A percentile compares a stretch with the other conserved stretches of the same genome.
Evolutionary conservation across 2,888 invertebrate species (phyloP).

Genomic region (Lottia gigantea): DNA sequence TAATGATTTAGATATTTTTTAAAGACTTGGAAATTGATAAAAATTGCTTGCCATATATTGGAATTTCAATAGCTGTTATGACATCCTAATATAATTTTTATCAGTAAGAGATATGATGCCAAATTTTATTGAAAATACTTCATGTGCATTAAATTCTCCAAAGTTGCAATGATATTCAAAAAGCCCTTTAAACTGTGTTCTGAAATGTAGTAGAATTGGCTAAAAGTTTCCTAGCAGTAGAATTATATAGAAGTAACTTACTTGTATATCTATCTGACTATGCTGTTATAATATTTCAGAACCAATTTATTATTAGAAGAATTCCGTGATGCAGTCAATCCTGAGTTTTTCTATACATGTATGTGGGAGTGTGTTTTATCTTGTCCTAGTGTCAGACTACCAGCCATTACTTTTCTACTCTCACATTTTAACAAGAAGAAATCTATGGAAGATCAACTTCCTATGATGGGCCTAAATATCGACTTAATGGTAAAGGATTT

Average conservation of each 20-base stretch:
- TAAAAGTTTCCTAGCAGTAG: too few species aligned
- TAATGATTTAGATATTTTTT: too few species aligned
- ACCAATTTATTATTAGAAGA: slow-evolving; percentile 73
- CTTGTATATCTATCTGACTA: too few species aligned
- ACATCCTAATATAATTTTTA: too few species aligned
- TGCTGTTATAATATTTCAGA: slow-evolving; percentile 37
- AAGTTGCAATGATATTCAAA: neutral
- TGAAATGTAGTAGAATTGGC: too few species aligned
- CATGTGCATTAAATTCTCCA: neutral
- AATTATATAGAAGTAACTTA: too few species aligned
- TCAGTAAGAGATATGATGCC: neutral
- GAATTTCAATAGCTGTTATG: too few species aligned
- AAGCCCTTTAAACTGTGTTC: too few species aligned
- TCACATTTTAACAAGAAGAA: slow-evolving; percentile 83
- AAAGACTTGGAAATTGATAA: too few species aligned
- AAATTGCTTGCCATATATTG: too few species aligned
- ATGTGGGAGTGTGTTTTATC: slow-evolving; percentile 88
- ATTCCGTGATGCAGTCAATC: slow-evolving; percentile 81
- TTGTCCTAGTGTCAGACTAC: slow-evolving; percentile 82
- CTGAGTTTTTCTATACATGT: slow-evolving; percentile 84
- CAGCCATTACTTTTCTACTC: slow-evolving; percentile 83
- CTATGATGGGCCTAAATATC: slow-evolving; percentile 85
- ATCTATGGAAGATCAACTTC: slow-evolving; percentile 83
- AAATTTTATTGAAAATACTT: neutral
- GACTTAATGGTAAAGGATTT: slow-evolving; percentile 83